Evolutionary conservation across 2,797 vertebrate species (phyloP), one percentile per base, ranked within the genome.

Genomic region (Chromis chromis): DNA sequence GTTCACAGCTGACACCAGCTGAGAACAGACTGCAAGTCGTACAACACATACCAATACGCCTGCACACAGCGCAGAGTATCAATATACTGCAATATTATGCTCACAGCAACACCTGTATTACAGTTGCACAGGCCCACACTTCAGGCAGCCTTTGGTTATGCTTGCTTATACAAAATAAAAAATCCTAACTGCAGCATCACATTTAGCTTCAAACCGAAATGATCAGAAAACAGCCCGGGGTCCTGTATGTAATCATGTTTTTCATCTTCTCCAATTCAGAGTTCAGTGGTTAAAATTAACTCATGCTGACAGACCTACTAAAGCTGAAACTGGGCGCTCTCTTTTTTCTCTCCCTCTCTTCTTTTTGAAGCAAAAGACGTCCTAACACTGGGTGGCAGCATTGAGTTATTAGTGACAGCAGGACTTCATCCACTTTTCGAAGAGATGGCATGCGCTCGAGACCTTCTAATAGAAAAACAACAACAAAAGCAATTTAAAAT

Each of bases 381-480:
- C 0, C 9, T 0, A 64, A 78, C 94, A 92, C 91, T 85, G 92
- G 94, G 84, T 94, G 94, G 94, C 91, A 90, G 91, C 93, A 94
- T 94, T 91, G 91, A 93, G 91, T 90, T 57, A 88, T 64, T 49
- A 54, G 46, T 87, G 76, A 86, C 49, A 60, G 40, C 72, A 61
- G 25, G 44, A 36, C 4, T 46, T 73, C 13, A 12, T 17, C 21
- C 28, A 46, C 12, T 1, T 50, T 42, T 27, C n/a, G 6, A 49
- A 59, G 54, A 64, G 46, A 64, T 11, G 50, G 27, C 14, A 39
- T 69, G 9, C 50, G 67, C 27, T 44, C 40, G 33, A 62, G 67
- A 58, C 21, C 42, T 79, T 66, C 25, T 19, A 24, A 54, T 24
- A 19, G 48, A 24, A 73, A 78, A 77, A 76, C 65, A 46, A 68